phyloP scores from a whole-genome alignment of 2,888 invertebrate genomes.

The Euplexia lucipara region DNA sequence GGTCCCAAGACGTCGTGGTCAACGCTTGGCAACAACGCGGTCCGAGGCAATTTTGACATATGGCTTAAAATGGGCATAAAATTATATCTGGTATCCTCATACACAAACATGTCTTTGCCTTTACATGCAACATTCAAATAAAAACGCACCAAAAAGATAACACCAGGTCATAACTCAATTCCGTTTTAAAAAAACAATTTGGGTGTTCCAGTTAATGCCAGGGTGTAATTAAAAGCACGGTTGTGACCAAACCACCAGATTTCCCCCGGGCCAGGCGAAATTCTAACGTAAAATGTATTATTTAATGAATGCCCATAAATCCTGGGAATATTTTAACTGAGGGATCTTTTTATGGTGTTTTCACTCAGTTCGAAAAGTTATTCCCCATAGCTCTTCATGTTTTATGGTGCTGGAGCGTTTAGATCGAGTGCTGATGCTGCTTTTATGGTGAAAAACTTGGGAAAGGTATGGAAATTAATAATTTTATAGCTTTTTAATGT shows the following conservation, averaged over 20 bases:
- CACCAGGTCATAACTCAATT: conserved; percentile 46
- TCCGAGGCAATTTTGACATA: too few species aligned
- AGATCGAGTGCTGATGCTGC: conserved; percentile 48
- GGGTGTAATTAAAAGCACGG: conserved; percentile 60
- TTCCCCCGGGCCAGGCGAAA: conserved; percentile 55
- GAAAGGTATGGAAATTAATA: conserved; percentile 54
- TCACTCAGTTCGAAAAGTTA: conserved; percentile 59
- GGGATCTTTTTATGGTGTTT: conserved; percentile 62
- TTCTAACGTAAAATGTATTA: conserved; percentile 63
- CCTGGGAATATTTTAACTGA: conserved; percentile 52
- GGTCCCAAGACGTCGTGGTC: too few species aligned
- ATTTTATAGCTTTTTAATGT: conserved; percentile 56
- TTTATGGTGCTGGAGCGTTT: conserved; percentile 55
- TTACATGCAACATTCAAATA: conserved; percentile 1
- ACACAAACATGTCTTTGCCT: not conserved
- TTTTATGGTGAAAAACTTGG: conserved; percentile 56
- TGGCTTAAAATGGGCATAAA: too few species aligned
- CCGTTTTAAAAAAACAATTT: conserved; percentile 51
- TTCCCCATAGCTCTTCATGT: conserved; percentile 56
- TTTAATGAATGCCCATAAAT: conserved; percentile 62
- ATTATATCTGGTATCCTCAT: too few species aligned
- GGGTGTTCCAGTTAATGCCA: conserved; percentile 31
- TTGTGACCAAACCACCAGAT: conserved; percentile 53
- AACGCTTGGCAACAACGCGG: too few species aligned
- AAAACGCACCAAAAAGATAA: conserved; percentile 24